Percentiles rank a stretch among this genome's conserved stretches.
These are phyloP conservation scores for Heliornis fulica DNA, from an alignment of 2,113 vertebrate genomes.

Conservation along the genomic window DNA sequence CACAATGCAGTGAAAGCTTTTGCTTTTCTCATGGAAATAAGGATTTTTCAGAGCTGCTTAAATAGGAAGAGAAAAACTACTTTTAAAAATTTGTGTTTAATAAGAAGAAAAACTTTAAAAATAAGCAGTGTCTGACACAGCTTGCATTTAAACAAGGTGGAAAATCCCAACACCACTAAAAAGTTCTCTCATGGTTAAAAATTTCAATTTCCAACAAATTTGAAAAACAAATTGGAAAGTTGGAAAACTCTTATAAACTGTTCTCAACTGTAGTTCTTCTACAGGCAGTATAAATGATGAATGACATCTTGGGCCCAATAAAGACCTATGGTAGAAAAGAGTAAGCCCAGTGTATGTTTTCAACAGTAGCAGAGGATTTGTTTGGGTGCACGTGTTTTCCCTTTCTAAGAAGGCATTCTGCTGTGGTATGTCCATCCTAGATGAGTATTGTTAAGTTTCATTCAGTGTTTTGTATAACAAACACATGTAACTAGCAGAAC, in stretches of 20 bases:
- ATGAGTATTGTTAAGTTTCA: not conserved
- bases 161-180: not conserved
- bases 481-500: not conserved
- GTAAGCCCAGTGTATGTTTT: fast-evolving
- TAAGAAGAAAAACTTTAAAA: not conserved
- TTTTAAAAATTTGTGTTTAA: not conserved
- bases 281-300: not conserved
- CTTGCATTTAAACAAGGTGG: not conserved
- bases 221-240: no score
- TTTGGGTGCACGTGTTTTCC: not conserved
- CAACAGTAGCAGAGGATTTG: not conserved
- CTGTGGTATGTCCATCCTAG: fast-evolving
- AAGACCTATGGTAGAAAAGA: not conserved
- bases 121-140: fast-evolving
- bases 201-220: not conserved
- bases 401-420: not conserved
- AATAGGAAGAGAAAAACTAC: not conserved
- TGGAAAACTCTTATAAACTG: not conserved
- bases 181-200: not conserved
- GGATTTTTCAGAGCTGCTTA: not conserved
- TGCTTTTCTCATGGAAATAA: not conserved
- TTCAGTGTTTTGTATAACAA: not conserved
- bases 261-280: not conserved
- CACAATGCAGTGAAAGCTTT: not conserved
- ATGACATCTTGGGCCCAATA: not conserved